Evolutionary conservation across 64 coral and sea anemone genomes (phyloP), one percentile per base, ranked within the genome.

Genomic region (Pocillopora damicornis): DNA sequence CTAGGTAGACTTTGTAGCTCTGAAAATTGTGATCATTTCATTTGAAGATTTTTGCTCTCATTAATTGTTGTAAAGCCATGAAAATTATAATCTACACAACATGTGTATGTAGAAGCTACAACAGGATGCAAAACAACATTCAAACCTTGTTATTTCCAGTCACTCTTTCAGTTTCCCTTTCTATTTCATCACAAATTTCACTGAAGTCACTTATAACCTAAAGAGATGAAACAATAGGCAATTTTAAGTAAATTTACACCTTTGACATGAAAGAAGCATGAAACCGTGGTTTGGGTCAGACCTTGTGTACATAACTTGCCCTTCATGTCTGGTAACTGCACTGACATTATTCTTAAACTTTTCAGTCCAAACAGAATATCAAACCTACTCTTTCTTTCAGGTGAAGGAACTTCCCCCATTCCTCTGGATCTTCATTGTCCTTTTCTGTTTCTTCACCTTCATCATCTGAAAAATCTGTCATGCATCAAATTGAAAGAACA

Each of bases 121-220:
- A 51, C 42, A 51, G 42, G 42, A 51, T 51, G 7, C 2, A 51
- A 51, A 51, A 51, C 7, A 51, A 51, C 42, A 51, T 51, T 58
- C n/a, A 22, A 82, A 99, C 97, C 97, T 99, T 99, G 38, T 99
- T 99, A 78, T 71, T 80, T 80, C 97, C 97, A 42, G 97, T 99
- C 37, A 99, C 90, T 86, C 97, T 90, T 64, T 99, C 97, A 75
- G 97, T 99, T 88, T 99, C 97, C 73, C 90, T 86, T 88, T 95
- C 97, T 84, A 99, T 99, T 87, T 99, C 97, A 58, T 99, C 93
- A 79, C 97, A 84, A 26, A 99, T 95, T 86, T 95, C 97, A 95
- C 89, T 79, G 90, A 99, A 99, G 67, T 99, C 97, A 83, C 75
- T 83, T 84, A 99, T 88, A 86, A 88, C 95, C 97, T 99, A 62